Percentiles rank a stretch among this genome's conserved stretches.
phyloP scores from a whole-genome alignment of 2,888 invertebrate species.

The Tanypteryx hageni region DNA sequence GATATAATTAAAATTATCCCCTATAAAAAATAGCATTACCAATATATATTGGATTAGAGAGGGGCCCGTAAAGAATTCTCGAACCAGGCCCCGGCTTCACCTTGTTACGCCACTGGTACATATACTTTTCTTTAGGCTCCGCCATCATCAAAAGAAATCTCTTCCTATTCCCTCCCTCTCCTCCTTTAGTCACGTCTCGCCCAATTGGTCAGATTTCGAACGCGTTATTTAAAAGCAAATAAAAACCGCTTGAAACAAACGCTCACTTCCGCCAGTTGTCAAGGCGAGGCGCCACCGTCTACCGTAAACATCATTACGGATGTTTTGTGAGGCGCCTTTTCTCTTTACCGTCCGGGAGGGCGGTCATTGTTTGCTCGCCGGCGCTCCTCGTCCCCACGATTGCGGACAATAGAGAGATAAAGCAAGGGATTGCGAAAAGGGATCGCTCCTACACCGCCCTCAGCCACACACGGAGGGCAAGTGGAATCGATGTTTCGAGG shows the following conservation, averaged over 20 bases:
- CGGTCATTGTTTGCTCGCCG: constrained; percentile 29
- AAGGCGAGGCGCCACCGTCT: constrained; percentile 13
- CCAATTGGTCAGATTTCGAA: constrained; percentile 31
- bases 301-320: constrained; percentile 18
- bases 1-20: too few species aligned
- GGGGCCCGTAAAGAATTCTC: too few species aligned
- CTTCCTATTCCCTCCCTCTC: neutral
- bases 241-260: constrained; percentile 36
- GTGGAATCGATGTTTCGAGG: neutral
- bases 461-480: neutral
- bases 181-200: neutral
- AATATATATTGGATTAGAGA: too few species aligned
- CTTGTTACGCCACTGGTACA: too few species aligned
- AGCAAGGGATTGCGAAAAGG: neutral
- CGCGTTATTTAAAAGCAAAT: neutral
- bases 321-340: constrained; percentile 26
- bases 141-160: neutral
- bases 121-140: too few species aligned
- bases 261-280: constrained; percentile 4
- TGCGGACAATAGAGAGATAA: constrained; percentile 35
- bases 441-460: neutral
- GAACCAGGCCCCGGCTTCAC: too few species aligned
- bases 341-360: neutral
- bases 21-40: too few species aligned
- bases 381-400: neutral